phyloP scores from a whole-genome alignment of 2,888 invertebrate species.

The Oasisia sp. region DNA sequence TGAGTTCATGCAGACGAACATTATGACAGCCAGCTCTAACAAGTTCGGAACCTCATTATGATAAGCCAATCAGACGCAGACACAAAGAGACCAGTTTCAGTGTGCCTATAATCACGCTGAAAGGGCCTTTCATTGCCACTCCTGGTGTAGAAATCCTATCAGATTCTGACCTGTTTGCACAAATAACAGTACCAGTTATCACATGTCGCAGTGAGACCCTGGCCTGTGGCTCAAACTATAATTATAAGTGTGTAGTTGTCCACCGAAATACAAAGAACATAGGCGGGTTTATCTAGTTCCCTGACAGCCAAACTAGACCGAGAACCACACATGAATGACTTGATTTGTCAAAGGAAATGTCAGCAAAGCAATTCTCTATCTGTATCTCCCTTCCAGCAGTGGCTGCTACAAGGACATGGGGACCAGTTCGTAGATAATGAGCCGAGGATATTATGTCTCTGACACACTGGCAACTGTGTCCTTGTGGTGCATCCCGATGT shows the following conservation, averaged over 20 bases:
- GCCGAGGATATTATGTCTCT: no score
- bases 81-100: background rate
- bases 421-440: background rate
- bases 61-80: background rate
- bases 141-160: background rate
- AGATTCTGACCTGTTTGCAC: background rate
- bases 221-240: background rate
- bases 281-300: background rate
- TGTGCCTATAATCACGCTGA: background rate
- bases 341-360: slow-evolving; percentile 3
- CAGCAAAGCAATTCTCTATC: background rate
- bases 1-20: no score
- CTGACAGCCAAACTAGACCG: background rate
- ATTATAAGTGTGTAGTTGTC: slow-evolving; percentile 10
- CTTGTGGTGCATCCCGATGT: no score
- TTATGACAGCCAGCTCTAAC: background rate
- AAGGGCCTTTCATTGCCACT: background rate
- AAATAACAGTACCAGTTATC: background rate
- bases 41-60: background rate
- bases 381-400: background rate
- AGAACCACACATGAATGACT: background rate
- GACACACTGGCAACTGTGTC: no score
- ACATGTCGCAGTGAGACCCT: background rate
- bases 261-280: background rate
- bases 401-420: background rate